phyloP scores from a whole-genome alignment of 2,113 vertebrate species.

The Uropsilus gracilis region DNA sequence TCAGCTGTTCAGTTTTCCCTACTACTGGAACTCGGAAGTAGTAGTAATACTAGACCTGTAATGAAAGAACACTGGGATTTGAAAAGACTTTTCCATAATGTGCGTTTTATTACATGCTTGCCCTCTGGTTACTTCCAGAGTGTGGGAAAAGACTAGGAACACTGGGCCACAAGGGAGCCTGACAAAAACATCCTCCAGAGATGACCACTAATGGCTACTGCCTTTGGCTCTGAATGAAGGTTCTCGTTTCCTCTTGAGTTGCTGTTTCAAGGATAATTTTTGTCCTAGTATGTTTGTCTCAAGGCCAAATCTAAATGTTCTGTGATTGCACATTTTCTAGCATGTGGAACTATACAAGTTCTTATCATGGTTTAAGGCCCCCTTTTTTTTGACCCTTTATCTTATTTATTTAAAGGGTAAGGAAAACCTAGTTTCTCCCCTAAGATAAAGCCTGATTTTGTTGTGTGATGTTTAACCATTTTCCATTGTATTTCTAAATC shows the following conservation, averaged over 20 bases:
- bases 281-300: constrained; percentile 2
- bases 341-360: background rate
- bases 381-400: background rate
- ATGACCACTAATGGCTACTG: background rate
- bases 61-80: background rate
- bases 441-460: constrained; percentile 43
- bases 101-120: background rate
- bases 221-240: background rate
- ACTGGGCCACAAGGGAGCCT: background rate
- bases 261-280: constrained; percentile 42
- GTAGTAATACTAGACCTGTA: background rate
- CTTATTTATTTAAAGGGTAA: constrained; percentile 44
- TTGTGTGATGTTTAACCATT: background rate
- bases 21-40: constrained; percentile 21
- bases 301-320: constrained; percentile 17
- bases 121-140: background rate
- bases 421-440: constrained; percentile 1
- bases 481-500: constrained; percentile 19
- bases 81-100: background rate
- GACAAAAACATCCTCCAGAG: background rate
- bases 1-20: background rate
- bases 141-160: constrained; percentile 59
- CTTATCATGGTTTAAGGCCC: background rate
- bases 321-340: constrained; percentile 24
- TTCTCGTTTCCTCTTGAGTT: background rate